Conservation (phyloP, 2,113 vertebrate species). For the Cynoglossus semilaevis region DNA sequence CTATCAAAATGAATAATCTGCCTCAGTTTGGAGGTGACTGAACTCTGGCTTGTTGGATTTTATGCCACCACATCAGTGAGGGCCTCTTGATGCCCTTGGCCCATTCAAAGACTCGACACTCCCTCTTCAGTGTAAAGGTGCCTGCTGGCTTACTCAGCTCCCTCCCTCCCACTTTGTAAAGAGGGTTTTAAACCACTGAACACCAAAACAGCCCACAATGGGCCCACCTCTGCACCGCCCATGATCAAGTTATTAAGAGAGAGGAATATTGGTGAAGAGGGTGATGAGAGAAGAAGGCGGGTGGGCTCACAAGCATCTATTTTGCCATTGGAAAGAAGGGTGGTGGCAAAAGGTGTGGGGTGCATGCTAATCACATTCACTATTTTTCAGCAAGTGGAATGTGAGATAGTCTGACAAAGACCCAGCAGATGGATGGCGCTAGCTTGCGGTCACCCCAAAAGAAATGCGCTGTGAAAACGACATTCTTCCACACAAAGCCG, state of each 20-base stretch:
- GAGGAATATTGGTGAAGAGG: slow-evolving; percentile 55
- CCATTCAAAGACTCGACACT: slow-evolving; percentile 58
- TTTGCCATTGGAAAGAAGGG: slow-evolving; percentile 31
- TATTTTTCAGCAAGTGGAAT: slow-evolving; percentile 49
- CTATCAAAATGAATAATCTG: slow-evolving; percentile 63
- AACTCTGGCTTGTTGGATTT: slow-evolving; percentile 70
- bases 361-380: slow-evolving; percentile 71
- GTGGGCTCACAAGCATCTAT: slow-evolving; percentile 51
- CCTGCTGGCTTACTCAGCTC: slow-evolving; percentile 53
- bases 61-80: slow-evolving; percentile 66
- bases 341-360: slow-evolving; percentile 61
- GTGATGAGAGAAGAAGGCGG: slow-evolving; percentile 39
- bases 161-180: slow-evolving; percentile 58
- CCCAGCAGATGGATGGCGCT: slow-evolving; percentile 70
- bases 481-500: slow-evolving; percentile 79
- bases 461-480: slow-evolving; percentile 74
- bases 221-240: slow-evolving; percentile 45
- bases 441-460: slow-evolving; percentile 63
- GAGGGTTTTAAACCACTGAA: slow-evolving; percentile 64
- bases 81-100: slow-evolving; percentile 55
- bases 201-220: slow-evolving; percentile 63
- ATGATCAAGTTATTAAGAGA: slow-evolving; percentile 65
- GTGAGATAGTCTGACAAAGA: slow-evolving; percentile 71
- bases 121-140: slow-evolving; percentile 52
- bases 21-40: slow-evolving; percentile 53